Evolutionary conservation across 2,797 vertebrate species (phyloP).

Genomic region (Etheostoma perlongum): DNA sequence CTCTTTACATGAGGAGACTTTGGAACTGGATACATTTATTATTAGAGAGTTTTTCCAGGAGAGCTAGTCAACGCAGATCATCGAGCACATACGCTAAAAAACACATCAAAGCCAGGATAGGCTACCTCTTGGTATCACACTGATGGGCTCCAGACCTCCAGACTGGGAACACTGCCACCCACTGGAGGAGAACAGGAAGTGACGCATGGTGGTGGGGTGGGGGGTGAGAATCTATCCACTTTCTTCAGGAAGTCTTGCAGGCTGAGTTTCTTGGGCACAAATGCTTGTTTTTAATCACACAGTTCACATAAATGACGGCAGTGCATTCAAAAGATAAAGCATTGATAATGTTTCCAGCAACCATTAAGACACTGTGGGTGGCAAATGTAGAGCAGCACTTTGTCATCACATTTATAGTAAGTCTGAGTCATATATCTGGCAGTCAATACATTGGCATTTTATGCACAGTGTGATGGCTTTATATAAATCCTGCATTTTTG

Average conservation of each 20-base stretch:
- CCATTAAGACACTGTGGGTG: constrained; percentile 42
- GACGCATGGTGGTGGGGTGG: neutral
- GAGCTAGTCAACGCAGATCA: constrained; percentile 33
- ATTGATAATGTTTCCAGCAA: constrained; percentile 21
- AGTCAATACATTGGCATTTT: constrained; percentile 39
- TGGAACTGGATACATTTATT: constrained; percentile 6
- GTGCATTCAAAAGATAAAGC: constrained; percentile 5
- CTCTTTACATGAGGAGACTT: constrained; percentile 8
- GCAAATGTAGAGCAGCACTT: constrained; percentile 43
- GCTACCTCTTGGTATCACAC: neutral
- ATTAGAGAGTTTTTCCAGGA: constrained; percentile 29
- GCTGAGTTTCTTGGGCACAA: constrained; percentile 2
- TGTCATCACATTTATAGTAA: constrained; percentile 31
- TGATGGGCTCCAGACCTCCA: constrained; percentile 22
- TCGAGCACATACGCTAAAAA: constrained; percentile 30
- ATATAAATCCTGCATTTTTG: neutral
- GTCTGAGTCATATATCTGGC: constrained; percentile 31
- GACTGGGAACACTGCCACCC: constrained; percentile 70
- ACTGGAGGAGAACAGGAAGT: constrained; percentile 66
- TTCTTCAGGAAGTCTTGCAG: neutral
- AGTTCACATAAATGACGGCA: constrained; percentile 8
- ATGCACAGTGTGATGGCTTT: constrained; percentile 24
- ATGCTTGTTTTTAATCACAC: neutral
- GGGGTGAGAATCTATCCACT: constrained; percentile 4
- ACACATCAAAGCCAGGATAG: constrained; percentile 25